Percentiles rank a stretch among this genome's conserved stretches.
phyloP scores from a whole-genome alignment of 2,113 vertebrate genomes.

The Uria aalge region DNA sequence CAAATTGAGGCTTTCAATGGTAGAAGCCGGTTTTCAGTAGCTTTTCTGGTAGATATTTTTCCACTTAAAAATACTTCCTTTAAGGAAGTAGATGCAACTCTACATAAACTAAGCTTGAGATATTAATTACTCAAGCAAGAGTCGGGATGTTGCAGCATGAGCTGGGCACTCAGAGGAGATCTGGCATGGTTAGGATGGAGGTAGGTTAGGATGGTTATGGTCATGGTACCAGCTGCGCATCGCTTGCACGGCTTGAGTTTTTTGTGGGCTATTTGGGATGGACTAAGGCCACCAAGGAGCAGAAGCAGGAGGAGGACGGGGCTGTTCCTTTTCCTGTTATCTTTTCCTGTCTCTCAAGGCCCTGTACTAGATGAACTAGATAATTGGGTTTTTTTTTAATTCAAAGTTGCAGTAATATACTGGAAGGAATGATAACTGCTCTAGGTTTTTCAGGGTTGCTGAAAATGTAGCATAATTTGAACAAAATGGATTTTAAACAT shows the following conservation, averaged over 20 bases:
- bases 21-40: not conserved
- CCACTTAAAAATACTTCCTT: not conserved
- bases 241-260: rapidly evolving
- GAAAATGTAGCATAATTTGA: not conserved
- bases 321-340: not conserved
- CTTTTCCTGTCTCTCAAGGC: not conserved
- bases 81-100: not conserved
- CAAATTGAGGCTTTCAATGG: not conserved
- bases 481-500: not conserved
- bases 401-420: not conserved
- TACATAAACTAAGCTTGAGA: not conserved
- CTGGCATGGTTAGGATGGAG: not conserved
- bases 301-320: not conserved
- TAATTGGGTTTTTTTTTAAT: not conserved
- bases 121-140: not conserved
- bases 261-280: not conserved
- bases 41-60: not conserved
- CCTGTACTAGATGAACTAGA: not conserved
- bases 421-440: not conserved
- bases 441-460: not conserved
- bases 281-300: not conserved
- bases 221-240: rapidly evolving
- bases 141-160: not conserved
- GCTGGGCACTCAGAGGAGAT: rapidly evolving
- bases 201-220: too few relatives aligned